These are phyloP conservation scores for Bombyx mori DNA, from an alignment of 1,140 invertebrate species.

Conservation along the genomic window ASM3026992v2 NC_085120.1:11060501-11061000, in stretches of 20 bases:
- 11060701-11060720: conserved; percentile 46
- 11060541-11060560: conserved; percentile 1
- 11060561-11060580: conserved; percentile 72
- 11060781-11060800: conserved; percentile 88
- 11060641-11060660: conserved; percentile 86
- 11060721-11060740: conserved; percentile 74
- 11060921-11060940: no score
- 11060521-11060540: no score
- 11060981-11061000: no score
- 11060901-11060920: no score
- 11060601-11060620: conserved; percentile 91
- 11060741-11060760: conserved; percentile 90
- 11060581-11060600: conserved; percentile 75
- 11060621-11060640: conserved; percentile 92
- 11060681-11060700: conserved; percentile 77
- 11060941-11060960: no score
- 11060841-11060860: no score
- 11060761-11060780: conserved; percentile 91
- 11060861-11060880: no score
- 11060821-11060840: conserved; percentile 67
- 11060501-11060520: no score
- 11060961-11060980: no score
- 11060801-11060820: conserved; percentile 90
- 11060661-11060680: conserved; percentile 91
- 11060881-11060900: no score